Evolutionary conservation across 2,888 invertebrate genomes (phyloP).

Genomic region (Scaptomyza flava): DNA sequence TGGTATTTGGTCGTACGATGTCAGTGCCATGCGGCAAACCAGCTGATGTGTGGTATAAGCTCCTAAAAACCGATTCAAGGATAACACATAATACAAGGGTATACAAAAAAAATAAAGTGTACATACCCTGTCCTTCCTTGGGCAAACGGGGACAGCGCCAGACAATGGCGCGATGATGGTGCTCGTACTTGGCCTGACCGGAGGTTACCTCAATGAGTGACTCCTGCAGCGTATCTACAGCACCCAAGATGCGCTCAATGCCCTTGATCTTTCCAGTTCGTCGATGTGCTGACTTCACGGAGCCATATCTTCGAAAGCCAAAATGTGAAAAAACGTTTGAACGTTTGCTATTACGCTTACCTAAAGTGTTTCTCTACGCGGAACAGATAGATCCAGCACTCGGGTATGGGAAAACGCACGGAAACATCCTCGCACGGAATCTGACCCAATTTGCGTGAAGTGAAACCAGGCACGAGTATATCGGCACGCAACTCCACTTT

Average conservation of each 20-base stretch:
- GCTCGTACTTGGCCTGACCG: constrained; percentile 99
- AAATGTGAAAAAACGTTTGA: background rate
- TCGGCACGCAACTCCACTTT: constrained; percentile 98
- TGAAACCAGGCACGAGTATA: constrained; percentile 98
- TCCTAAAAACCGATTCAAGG: constrained; percentile 86
- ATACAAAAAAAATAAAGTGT: background rate
- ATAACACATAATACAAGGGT: background rate
- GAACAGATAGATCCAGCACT: constrained; percentile 99
- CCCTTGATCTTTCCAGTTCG: constrained; percentile 96
- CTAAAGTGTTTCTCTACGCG: constrained; percentile 98
- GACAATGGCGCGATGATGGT: constrained; percentile 98
- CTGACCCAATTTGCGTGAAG: constrained; percentile 97
- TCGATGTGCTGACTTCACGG: constrained; percentile 96
- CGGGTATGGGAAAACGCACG: constrained; percentile 98
- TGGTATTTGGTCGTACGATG: constrained; percentile 98
- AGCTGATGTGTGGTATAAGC: constrained; percentile 99
- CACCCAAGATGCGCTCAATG: constrained; percentile 95
- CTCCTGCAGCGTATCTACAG: constrained; percentile 95
- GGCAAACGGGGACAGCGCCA: constrained; percentile 99
- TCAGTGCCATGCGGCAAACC: constrained; percentile 96
- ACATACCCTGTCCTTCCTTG: constrained; percentile 97
- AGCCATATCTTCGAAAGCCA: constrained; percentile 90
- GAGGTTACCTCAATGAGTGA: constrained; percentile 98
- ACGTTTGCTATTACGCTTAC: constrained; percentile 53
- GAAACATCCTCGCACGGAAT: constrained; percentile 99